Evolutionary conservation across 2,888 invertebrate genomes (phyloP).

Genomic region (Ophioninae sp.): DNA sequence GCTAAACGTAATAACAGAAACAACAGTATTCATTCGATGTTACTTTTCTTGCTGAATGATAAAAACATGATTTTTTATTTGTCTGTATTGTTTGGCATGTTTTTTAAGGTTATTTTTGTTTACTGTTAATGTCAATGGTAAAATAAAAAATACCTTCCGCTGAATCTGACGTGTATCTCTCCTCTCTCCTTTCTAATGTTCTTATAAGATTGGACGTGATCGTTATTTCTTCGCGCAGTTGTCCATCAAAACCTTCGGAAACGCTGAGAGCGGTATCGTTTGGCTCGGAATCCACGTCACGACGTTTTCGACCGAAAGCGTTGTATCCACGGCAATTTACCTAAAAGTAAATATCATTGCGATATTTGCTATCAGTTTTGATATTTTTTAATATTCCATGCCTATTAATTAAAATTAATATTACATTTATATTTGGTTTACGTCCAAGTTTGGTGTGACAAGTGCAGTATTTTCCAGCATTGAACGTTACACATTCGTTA

Average conservation of each 20-base stretch:
- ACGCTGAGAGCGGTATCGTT: slow-evolving; percentile 85
- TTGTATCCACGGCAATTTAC: slow-evolving; percentile 95
- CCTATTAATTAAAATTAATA: not conserved
- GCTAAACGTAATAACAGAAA: slow-evolving; percentile 78
- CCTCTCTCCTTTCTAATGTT: slow-evolving; percentile 93
- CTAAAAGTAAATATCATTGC: slow-evolving; percentile 79
- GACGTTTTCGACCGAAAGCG: slow-evolving; percentile 92
- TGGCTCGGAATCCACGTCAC: slow-evolving; percentile 83
- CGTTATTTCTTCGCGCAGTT: slow-evolving; percentile 95
- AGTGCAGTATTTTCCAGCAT: no score
- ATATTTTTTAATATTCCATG: not conserved
- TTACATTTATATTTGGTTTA: no score
- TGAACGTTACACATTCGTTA: no score
- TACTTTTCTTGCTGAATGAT: not conserved
- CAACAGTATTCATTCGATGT: slow-evolving; percentile 40
- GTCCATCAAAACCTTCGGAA: slow-evolving; percentile 85
- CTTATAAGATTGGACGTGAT: slow-evolving; percentile 95
- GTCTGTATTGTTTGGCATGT: not conserved
- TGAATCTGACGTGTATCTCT: slow-evolving; percentile 88
- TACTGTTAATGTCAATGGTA: not conserved
- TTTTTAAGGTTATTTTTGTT: not conserved
- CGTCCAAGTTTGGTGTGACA: no score
- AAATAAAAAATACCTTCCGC: slow-evolving; percentile 85
- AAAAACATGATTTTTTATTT: no score
- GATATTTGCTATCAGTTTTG: slow-evolving; percentile 28